phyloP scores from a whole-genome alignment of 2,888 invertebrate genomes.

The Magallana nippona region DNA sequence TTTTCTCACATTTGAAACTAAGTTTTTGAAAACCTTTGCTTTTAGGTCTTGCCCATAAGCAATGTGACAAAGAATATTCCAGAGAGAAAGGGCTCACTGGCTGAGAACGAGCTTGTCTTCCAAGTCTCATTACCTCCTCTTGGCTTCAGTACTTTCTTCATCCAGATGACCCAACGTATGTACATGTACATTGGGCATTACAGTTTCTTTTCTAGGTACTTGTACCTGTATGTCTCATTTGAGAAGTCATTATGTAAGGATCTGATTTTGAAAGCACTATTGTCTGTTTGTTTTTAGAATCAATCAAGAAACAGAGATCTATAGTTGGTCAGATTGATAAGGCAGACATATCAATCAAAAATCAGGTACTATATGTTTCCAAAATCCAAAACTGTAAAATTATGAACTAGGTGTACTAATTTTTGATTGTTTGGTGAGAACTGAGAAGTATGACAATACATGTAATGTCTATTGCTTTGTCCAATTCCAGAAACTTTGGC shows the following conservation, averaged over 20 bases:
- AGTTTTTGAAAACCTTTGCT: neutral
- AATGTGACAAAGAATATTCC: constrained; percentile 67
- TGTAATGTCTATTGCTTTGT: too few species aligned
- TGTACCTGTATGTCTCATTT: too few species aligned
- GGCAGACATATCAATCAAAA: constrained; percentile 55
- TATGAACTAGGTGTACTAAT: too few species aligned
- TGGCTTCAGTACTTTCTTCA: constrained; percentile 77
- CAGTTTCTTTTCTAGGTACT: too few species aligned
- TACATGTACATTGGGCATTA: neutral
- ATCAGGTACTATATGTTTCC: constrained; percentile 52
- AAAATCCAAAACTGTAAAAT: too few species aligned
- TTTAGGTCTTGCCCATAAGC: constrained; percentile 65
- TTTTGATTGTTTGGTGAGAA: too few species aligned
- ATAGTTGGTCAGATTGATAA: neutral
- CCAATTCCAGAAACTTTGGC: too few species aligned
- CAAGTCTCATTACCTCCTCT: constrained; percentile 68
- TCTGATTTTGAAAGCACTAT: too few species aligned
- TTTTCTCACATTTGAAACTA: constrained; percentile 4
- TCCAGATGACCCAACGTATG: constrained; percentile 49
- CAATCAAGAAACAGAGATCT: neutral
- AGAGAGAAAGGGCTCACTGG: constrained; percentile 65
- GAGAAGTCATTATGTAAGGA: too few species aligned
- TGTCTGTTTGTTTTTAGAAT: neutral
- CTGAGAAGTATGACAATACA: too few species aligned
- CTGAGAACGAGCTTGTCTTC: constrained; percentile 71